Base-by-base conservation (phyloP, 2,888 invertebrate genomes). In the Mesochorus sp. region DNA sequence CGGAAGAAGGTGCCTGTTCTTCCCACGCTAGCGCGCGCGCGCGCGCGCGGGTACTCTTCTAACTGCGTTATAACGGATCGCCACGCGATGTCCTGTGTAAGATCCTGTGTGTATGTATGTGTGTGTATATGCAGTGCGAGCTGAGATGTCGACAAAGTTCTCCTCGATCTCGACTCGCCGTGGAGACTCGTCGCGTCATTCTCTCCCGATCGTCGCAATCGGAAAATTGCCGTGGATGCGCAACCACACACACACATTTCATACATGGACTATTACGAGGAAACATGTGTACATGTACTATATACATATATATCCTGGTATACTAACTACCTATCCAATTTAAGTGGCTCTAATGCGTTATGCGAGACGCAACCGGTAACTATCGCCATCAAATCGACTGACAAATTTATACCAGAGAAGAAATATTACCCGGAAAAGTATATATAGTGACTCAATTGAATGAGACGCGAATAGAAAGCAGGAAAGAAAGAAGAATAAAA, bases 21-120 rank as follows among this genome's bases (percentile, higher is more conserved):
- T 88, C 88, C 88, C 88, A 88, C 88, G 88, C 87, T 86, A 80
- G 83, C 79, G 76, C 62, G 53, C 12, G 44, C 55, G 55, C 68
- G 66, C 55, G 55, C 68, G 66, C 44, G 53, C 21, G 57, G n/a
- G 14, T 51, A 51, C 82, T 66, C 80, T 81, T 81, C 87, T 86
- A 88, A 82, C 85, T 84, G 87, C 88, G 85, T 88, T 84, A 87
- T 88, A 88, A 88, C 88, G 88, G 88, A 81, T 86, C 85, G 84
- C 84, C 87, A 75, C 74, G 75, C 78, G 78, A 78, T 70, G 59
- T 70, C 47, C 62, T 14, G 28, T 55, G 34, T 70, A 21, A 12
- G 24, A 24, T 10, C 1, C 8, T 10, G 6, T 6, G 39, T 5
- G 12, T 39, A 6, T 26, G 42, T 24, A 12, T 0, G 44, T 24